A percentile compares a stretch with the other conserved stretches of the same genome.
phyloP scores from a whole-genome alignment of 2,113 vertebrate genomes.

The Lophura nycthemera region DNA sequence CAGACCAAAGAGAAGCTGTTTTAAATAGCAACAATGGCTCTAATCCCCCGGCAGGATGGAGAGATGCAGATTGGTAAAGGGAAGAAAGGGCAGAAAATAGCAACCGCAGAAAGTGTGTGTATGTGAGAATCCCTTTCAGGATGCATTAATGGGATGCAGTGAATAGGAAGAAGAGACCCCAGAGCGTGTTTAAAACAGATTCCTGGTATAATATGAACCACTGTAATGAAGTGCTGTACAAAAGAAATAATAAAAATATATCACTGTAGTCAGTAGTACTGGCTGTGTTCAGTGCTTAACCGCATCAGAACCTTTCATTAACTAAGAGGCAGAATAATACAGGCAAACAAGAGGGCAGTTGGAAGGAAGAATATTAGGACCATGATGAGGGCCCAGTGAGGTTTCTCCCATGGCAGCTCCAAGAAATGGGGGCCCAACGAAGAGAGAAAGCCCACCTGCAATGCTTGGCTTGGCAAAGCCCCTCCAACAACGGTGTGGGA shows the following conservation, averaged over 20 bases:
- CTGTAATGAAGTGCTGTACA: not conserved
- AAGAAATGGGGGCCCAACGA: not conserved
- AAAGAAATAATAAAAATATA: constrained; percentile 50
- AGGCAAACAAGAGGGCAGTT: not conserved
- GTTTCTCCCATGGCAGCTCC: rapidly evolving
- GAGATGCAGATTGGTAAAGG: constrained; percentile 46
- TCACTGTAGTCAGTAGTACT: constrained; percentile 3
- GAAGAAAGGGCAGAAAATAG: constrained; percentile 56
- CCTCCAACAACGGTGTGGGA: not conserved
- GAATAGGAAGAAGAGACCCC: constrained; percentile 66
- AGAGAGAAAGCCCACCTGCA: not conserved
- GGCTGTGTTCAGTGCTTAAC: constrained; percentile 13
- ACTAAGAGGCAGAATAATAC: not conserved
- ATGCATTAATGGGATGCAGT: constrained; percentile 52
- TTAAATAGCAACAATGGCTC: constrained; percentile 64
- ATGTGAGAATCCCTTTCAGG: constrained; percentile 47
- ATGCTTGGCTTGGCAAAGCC: not conserved
- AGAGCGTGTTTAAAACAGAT: constrained; percentile 55
- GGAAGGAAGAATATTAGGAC: not conserved
- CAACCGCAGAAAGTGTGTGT: not conserved
- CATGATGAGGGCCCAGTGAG: rapidly evolving
- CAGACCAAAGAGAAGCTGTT: constrained; percentile 25
- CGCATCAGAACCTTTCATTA: not conserved
- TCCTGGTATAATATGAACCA: not conserved
- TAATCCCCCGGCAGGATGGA: constrained; percentile 15